Percentiles rank a stretch among this genome's conserved stretches.
These are phyloP conservation scores for Drosophila merina DNA, from an alignment of 2,888 invertebrate genomes.

Conservation along the genomic window DNA sequence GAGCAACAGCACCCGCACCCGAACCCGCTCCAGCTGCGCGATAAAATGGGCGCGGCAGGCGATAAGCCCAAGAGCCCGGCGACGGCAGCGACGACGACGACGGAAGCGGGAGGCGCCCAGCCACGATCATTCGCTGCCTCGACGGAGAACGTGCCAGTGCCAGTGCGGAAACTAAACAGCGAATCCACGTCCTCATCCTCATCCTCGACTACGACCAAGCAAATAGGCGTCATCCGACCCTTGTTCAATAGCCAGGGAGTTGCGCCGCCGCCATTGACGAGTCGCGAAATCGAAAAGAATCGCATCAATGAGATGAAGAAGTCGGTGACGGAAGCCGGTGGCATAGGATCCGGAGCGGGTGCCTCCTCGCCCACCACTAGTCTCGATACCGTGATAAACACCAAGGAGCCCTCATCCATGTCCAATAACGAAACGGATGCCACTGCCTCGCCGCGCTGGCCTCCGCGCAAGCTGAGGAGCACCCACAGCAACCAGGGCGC, in stretches of 20 bases:
- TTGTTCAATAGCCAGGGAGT: slow-evolving; percentile 63
- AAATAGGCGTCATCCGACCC: slow-evolving; percentile 86
- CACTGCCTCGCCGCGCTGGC: slow-evolving; percentile 74
- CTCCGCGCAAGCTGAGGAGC: slow-evolving; percentile 78
- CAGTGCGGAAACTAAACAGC: slow-evolving; percentile 39
- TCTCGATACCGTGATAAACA: slow-evolving; percentile 81
- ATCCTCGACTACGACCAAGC: slow-evolving; percentile 68
- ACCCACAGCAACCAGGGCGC: slow-evolving; percentile 53
- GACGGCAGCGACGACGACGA: slow-evolving; percentile 57
- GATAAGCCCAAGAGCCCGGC: slow-evolving; percentile 54
- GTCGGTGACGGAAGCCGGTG: slow-evolving; percentile 64
- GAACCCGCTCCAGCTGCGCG: slow-evolving; percentile 21
- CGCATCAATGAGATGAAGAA: slow-evolving; percentile 88
- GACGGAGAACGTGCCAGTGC: slow-evolving; percentile 68
- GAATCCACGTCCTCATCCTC: slow-evolving; percentile 5
- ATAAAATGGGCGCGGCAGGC: slow-evolving; percentile 67
- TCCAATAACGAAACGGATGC: slow-evolving; percentile 68
- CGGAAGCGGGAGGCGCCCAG: slow-evolving; percentile 67
- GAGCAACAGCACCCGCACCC: slow-evolving; percentile 15
- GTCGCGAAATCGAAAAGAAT: slow-evolving; percentile 88
- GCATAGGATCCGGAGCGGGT: slow-evolving; percentile 44
- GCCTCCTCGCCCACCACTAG: slow-evolving; percentile 61
- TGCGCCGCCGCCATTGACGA: slow-evolving; percentile 84
- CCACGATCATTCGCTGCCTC: slow-evolving; percentile 62
- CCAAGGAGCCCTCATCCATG: slow-evolving; percentile 48